phyloP scores from a whole-genome alignment of 2,113 vertebrate species.

The Mobula birostris region DNA sequence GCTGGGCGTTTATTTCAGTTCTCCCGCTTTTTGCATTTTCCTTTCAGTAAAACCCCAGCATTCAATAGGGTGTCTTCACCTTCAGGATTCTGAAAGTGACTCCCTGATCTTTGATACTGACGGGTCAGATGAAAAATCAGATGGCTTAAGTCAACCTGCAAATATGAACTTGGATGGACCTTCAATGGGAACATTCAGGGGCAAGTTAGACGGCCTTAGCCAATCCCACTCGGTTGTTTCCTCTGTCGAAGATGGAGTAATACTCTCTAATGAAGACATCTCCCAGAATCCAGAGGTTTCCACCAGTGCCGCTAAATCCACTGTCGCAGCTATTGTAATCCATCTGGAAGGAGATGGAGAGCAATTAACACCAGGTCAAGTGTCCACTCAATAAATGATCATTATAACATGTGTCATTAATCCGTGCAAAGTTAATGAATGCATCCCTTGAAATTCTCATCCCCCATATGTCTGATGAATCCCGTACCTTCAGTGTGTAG shows the following conservation, averaged over 20 bases:
- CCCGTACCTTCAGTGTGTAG: constrained; percentile 47
- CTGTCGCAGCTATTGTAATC: not conserved
- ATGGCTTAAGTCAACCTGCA: constrained; percentile 33
- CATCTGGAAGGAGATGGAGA: not conserved
- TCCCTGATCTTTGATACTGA: too few species aligned
- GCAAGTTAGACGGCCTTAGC: constrained; percentile 42
- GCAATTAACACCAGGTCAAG: not conserved
- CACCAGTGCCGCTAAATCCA: not conserved
- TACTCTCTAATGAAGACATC: constrained; percentile 56
- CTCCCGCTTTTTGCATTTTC: not conserved
- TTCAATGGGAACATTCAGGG: not conserved
- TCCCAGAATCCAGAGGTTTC: constrained; percentile 55
- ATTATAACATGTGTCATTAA: not conserved
- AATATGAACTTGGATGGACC: not conserved
- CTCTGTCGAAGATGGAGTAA: constrained; percentile 58
- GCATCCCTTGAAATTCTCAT: too few species aligned
- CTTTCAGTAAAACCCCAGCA: not conserved
- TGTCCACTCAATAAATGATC: not conserved
- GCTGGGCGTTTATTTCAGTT: not conserved
- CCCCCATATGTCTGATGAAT: not conserved
- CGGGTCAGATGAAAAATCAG: not conserved
- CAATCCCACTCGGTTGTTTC: constrained; percentile 52
- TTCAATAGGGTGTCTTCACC: too few species aligned
- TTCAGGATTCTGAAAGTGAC: too few species aligned
- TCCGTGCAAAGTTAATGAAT: not conserved